Conservation (phyloP, 92 coral and sea anemone species). For the Epizoanthus ramosus region DNA sequence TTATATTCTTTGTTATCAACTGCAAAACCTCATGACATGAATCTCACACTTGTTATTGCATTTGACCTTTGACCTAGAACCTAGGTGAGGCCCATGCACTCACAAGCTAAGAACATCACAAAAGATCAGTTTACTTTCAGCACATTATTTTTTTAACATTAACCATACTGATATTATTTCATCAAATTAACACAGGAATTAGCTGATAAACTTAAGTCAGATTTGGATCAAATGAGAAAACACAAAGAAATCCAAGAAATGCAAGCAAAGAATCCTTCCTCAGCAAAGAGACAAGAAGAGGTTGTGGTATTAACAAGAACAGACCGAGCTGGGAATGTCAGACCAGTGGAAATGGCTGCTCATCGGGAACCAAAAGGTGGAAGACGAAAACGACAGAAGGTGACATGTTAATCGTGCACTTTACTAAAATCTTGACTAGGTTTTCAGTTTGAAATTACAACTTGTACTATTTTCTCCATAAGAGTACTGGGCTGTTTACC, state of each 20-base stretch:
- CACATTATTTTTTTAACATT: too few species aligned
- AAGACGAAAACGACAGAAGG: slow-evolving; percentile 85
- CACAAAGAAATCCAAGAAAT: slow-evolving; percentile 84
- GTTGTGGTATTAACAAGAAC: slow-evolving; percentile 85
- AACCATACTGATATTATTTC: neutral
- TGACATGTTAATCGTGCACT: neutral
- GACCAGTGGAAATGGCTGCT: slow-evolving; percentile 75
- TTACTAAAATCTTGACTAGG: neutral
- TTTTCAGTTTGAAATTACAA: neutral
- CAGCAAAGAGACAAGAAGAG: slow-evolving; percentile 58
- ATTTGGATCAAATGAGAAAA: slow-evolving; percentile 82
- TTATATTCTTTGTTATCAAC: too few species aligned
- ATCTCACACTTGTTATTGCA: too few species aligned
- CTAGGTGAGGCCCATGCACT: too few species aligned
- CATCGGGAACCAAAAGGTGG: slow-evolving; percentile 67
- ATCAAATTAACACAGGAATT: slow-evolving; percentile 62
- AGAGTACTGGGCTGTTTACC: too few species aligned
- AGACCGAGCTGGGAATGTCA: slow-evolving; percentile 86
- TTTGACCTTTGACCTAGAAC: too few species aligned
- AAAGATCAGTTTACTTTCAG: too few species aligned
- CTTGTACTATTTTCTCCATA: too few species aligned
- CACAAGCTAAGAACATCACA: too few species aligned
- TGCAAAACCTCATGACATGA: too few species aligned
- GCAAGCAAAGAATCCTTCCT: neutral
- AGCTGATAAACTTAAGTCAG: slow-evolving; percentile 76